Evolutionary conservation across 1,140 invertebrate genomes (phyloP).

Genomic region (Camponotus vicinus): DNA sequence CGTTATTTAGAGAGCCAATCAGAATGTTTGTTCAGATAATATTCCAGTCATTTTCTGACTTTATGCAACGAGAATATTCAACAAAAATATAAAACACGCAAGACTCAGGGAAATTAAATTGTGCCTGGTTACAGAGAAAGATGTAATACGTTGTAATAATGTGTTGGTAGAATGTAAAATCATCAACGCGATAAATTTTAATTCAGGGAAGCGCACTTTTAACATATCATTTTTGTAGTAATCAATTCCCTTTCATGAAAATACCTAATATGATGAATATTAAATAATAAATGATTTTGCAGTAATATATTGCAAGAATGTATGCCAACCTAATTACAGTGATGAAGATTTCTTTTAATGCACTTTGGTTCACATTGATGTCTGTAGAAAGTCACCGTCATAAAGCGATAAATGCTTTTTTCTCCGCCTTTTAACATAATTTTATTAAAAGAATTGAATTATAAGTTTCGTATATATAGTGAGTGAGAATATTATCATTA

Average conservation of each 20-base stretch:
- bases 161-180: background rate
- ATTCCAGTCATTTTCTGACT: background rate
- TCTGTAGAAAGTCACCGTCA: background rate
- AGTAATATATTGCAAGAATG: background rate
- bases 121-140: too few relatives aligned
- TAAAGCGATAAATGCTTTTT: slow-evolving; percentile 1
- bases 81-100: background rate
- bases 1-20: slow-evolving; percentile 65
- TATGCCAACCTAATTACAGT: background rate
- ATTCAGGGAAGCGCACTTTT: background rate
- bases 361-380: background rate
- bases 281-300: background rate
- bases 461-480: slow-evolving; percentile 11
- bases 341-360: background rate
- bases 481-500: background rate
- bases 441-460: slow-evolving; percentile 10
- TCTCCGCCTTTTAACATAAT: slow-evolving; percentile 17
- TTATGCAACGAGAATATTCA: background rate
- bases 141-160: background rate
- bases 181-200: background rate
- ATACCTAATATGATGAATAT: background rate
- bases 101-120: background rate
- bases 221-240: background rate
- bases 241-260: background rate
- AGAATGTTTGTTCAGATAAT: slow-evolving; percentile 39